These are phyloP conservation scores for Anneissia japonica DNA, from an alignment of 35 echinoderm and acorn worm species.

Conservation along the genomic window DNA sequence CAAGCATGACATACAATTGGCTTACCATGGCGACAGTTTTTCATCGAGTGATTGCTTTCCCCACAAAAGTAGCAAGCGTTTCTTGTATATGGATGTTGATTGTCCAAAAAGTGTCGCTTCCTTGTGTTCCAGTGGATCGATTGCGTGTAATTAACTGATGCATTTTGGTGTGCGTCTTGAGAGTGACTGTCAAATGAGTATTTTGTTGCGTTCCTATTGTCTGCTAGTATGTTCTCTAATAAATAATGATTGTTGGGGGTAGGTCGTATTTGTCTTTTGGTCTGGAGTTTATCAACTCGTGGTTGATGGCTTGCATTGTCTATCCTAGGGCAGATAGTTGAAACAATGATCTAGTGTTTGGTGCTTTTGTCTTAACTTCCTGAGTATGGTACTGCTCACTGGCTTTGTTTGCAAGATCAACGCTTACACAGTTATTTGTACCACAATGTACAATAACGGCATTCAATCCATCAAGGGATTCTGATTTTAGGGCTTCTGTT, in stretches of 20 bases:
- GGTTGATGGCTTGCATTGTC: background rate
- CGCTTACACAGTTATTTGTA: background rate
- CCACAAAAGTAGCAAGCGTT: slow-evolving; percentile 5
- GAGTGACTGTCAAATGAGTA: background rate
- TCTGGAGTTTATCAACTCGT: background rate
- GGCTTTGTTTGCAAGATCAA: background rate
- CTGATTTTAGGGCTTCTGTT: too few species aligned
- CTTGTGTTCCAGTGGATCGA: background rate
- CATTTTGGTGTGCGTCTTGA: background rate
- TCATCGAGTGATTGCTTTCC: background rate
- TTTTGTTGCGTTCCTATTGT: background rate
- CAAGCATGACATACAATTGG: background rate
- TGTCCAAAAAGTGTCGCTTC: background rate
- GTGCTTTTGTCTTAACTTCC: background rate
- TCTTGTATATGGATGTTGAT: background rate
- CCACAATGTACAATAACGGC: background rate
- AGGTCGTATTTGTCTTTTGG: background rate
- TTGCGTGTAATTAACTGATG: background rate
- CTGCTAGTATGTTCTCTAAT: background rate
- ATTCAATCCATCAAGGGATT: background rate
- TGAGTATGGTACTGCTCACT: background rate
- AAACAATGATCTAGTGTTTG: background rate
- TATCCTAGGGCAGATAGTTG: background rate
- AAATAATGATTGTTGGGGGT: background rate
- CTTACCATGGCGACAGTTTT: background rate